Percentiles rank a stretch among this genome's conserved stretches.
phyloP scores from a whole-genome alignment of 2,113 vertebrate genomes.

The Tyto alba region DNA sequence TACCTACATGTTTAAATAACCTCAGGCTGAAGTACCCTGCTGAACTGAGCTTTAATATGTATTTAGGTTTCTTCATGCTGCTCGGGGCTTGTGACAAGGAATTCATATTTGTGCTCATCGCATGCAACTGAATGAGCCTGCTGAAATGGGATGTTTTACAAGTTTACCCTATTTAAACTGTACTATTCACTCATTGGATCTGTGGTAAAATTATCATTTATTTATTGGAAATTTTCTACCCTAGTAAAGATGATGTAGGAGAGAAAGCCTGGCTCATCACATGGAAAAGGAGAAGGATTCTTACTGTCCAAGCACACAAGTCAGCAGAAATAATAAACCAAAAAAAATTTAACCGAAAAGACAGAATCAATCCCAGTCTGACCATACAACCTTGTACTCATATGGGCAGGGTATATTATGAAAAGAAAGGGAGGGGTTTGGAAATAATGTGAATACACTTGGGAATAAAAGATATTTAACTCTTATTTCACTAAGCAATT shows the following conservation, averaged over 20 bases:
- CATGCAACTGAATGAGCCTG: neutral
- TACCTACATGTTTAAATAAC: neutral
- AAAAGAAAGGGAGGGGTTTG: neutral
- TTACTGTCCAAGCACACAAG: neutral
- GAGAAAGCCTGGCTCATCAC: neutral
- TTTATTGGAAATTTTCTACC: neutral
- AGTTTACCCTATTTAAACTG: neutral
- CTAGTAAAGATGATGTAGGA: neutral
- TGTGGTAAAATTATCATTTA: neutral
- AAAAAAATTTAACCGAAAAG: neutral
- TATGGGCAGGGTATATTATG: neutral
- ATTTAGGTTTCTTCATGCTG: neutral
- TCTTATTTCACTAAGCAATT: neutral
- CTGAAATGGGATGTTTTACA: neutral
- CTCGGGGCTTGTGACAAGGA: neutral
- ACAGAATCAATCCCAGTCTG: neutral
- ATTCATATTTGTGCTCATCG: neutral
- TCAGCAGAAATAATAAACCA: neutral
- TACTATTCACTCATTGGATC: neutral
- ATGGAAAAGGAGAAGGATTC: neutral
- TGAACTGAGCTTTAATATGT: neutral
- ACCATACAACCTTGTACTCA: neutral
- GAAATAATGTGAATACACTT: neutral
- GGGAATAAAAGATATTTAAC: neutral
- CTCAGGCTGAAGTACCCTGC: neutral